phyloP scores from a whole-genome alignment of 2,797 vertebrate species.

The Selene dorsalis region DNA sequence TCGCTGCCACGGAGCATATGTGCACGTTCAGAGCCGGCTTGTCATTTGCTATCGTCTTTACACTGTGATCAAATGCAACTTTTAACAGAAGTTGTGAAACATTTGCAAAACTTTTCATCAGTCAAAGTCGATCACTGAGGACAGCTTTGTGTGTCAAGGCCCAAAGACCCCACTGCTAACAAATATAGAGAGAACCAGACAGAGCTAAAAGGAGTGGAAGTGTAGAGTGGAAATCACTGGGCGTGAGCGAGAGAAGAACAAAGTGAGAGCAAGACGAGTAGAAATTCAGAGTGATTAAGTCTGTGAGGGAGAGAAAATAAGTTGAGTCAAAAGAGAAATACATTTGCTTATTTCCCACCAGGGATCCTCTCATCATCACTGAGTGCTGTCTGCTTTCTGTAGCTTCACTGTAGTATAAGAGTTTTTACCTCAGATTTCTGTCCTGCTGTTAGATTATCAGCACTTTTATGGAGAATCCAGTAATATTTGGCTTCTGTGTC shows the following conservation, averaged over 20 bases:
- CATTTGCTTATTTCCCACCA: background rate
- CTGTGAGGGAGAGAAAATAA: slow-evolving; percentile 10
- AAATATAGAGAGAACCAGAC: background rate
- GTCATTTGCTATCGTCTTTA: background rate
- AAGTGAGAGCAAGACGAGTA: background rate
- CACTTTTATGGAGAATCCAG: background rate
- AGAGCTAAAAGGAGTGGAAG: background rate
- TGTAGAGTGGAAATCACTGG: background rate
- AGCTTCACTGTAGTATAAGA: background rate
- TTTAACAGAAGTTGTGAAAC: background rate
- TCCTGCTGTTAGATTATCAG: background rate
- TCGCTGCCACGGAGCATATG: background rate
- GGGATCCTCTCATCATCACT: background rate
- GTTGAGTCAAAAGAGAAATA: slow-evolving; percentile 19
- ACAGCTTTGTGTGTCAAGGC: background rate
- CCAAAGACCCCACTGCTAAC: background rate
- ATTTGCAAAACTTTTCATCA: background rate
- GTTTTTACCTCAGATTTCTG: background rate
- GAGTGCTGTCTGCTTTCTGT: background rate
- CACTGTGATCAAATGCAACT: background rate
- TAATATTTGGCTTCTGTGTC: background rate
- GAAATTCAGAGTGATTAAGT: background rate
- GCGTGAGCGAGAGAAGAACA: slow-evolving; percentile 8
- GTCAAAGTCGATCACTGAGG: background rate
- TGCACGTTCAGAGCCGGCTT: background rate